Evolutionary conservation across 2,113 vertebrate species (phyloP), one percentile per base, ranked within the genome.

Genomic region (Melanerpes formicivorus): DNA sequence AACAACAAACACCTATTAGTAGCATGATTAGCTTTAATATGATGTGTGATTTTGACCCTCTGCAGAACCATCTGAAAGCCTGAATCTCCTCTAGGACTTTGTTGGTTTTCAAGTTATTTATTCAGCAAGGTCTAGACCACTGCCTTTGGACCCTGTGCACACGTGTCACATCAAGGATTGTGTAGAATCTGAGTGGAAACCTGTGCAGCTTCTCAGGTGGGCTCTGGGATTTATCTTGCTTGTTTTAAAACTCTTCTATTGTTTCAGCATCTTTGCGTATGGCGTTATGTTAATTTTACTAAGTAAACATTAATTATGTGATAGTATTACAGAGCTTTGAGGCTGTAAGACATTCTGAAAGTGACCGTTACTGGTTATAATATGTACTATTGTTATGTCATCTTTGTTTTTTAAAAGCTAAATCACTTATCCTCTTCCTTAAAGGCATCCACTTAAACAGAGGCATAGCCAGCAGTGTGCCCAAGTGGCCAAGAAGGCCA

Each of bases 241-340:
- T 8, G 2, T 72, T 89, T 67, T 86, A 83, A 89, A 89, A 62
- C 29, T n/a, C 40, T 65, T 84, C 30, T 77, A 56, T 84, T 91
- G 22, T 90, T 92, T 87, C n/a, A 89, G 12, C 1, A 1, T 34
- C 37, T 78, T 94, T 88, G 48, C 34, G 84, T 90, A 72, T 70
- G 83, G 44, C 65, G 75, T 69, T 93, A 72, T 62, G 16, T 59
- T 92, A 90, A 88, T 95, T 78, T 90, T 10, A 54, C 37, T 69
- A 72, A 90, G 37, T 83, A 89, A 91, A 72, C 34, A 72, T 60
- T 83, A 92, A 89, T 85, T 91, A 88, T 15, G 67, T 87, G 17
- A 80, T 92, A 19, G 6, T 80, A 83, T 80, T n/a, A 23, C 56
- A 50, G 40, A 58, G 6, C 73, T 72, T 84, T 94, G 69, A 90